Evolutionary conservation across 2,797 vertebrate genomes (phyloP), one percentile per base, ranked within the genome.

Genomic region (Iguana delicatissima): DNA sequence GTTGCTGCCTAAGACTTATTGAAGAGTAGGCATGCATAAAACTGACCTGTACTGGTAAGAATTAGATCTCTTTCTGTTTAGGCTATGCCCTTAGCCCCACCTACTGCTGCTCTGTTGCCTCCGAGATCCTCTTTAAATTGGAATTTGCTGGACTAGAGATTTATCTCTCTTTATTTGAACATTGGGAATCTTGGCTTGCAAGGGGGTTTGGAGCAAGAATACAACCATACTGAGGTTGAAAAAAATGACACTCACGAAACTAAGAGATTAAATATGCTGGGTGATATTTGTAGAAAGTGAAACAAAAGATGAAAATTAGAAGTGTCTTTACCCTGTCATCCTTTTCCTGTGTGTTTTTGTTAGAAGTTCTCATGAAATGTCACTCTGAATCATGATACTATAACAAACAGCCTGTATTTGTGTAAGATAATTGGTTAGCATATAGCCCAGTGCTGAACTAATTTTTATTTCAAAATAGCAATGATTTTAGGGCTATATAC

Each of bases 281-380:
- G 82, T 90, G 67, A 64, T 32, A 2, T 80, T 73, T 82, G 32
- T 3, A 35, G 35, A 38, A 10, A 32, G 18, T 22, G 4, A 6
- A 38, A 29, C 35, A 64, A 67, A 86, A 22, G n/a, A 22, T 42
- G 42, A 42, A 85, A 59, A 52, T 46, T 26, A 9, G n/a, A 0
- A 0, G 38, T 69, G 80, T 18, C 0, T 13, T 20, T 4, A 0
- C 24, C 20, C 32, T 38, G 38, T 18, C 42, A 1, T 38, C 12
- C 1, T 10, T 86, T 5, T 52, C 32, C 0, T 57, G 7, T 42
- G 5, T 6, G 2, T 57, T 87, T 46, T 62, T 2, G 9, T 55
- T 73, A 76, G 52, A 83, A n/a, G 20, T 5, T 35, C 86, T 81
- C 50, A 73, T 8, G 80, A 32, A 20, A 6, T 0, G 76, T 55